Evolutionary conservation across 2,113 vertebrate species (phyloP).

Genomic region (Talpa occidentalis): DNA sequence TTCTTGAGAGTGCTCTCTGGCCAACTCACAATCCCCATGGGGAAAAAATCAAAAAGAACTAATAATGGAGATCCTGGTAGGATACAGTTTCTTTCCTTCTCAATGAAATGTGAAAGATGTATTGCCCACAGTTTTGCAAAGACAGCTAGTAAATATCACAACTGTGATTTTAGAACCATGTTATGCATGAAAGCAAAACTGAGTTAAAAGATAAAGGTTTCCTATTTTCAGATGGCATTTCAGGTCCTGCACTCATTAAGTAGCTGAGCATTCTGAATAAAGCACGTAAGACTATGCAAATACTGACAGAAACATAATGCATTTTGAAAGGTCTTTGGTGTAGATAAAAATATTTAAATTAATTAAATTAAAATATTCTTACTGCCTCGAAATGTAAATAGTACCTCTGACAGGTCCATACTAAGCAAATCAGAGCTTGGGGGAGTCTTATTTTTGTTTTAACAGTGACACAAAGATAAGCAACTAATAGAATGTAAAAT

Average conservation of each 20-base stretch:
- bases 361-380: slow-evolving; percentile 45
- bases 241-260: background rate
- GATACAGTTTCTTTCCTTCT: slow-evolving; percentile 74
- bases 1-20: slow-evolving; percentile 28
- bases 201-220: slow-evolving; percentile 67
- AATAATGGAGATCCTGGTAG: slow-evolving; percentile 66
- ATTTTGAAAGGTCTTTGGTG: slow-evolving; percentile 17
- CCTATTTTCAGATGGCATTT: slow-evolving; percentile 56
- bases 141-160: slow-evolving; percentile 71
- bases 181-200: slow-evolving; percentile 66
- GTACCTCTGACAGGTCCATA: background rate
- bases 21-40: background rate
- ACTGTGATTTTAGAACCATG: slow-evolving; percentile 38
- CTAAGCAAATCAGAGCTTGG: background rate
- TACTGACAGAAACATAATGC: background rate
- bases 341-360: slow-evolving; percentile 6
- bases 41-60: slow-evolving; percentile 44
- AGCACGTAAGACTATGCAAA: background rate
- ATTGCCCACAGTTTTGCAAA: slow-evolving; percentile 59
- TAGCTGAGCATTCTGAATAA: slow-evolving; percentile 37
- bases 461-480: background rate
- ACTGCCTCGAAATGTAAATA: background rate
- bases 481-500: slow-evolving; percentile 6
- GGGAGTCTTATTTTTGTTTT: slow-evolving; percentile 5
- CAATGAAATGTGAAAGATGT: slow-evolving; percentile 67